These are phyloP conservation scores for Ceramica pisi DNA, from an alignment of 2,888 invertebrate genomes.

Conservation along the genomic window DNA sequence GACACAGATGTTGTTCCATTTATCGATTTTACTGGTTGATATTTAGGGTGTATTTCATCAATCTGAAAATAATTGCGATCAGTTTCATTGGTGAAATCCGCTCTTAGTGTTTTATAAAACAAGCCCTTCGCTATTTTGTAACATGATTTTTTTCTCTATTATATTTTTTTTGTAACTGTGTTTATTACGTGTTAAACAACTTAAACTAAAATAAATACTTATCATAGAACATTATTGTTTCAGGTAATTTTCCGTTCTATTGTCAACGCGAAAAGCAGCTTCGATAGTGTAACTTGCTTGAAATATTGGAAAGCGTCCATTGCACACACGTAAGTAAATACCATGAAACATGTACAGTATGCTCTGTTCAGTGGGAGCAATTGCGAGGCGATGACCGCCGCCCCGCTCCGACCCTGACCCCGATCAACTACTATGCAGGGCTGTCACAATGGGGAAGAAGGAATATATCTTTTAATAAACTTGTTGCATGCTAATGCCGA, in stretches of 20 bases:
- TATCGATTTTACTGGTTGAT: neutral
- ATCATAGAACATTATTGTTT: constrained; percentile 25
- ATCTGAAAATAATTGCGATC: no score
- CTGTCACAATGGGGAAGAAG: neutral
- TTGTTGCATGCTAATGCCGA: no score
- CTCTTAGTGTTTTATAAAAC: no score
- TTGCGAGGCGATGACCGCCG: constrained; percentile 48
- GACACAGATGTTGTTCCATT: neutral
- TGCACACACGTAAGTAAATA: constrained; percentile 35
- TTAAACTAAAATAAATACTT: neutral
- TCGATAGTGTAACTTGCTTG: neutral
- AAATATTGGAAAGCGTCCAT: constrained; percentile 17
- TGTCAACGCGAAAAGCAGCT: neutral
- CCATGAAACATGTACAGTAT: constrained; percentile 16
- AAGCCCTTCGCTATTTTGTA: no score
- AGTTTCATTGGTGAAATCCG: no score
- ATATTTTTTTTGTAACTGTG: neutral
- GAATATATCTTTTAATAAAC: no score
- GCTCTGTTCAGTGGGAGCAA: neutral
- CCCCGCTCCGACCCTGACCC: constrained; percentile 52
- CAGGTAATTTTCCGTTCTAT: constrained; percentile 41
- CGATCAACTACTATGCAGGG: constrained; percentile 39
- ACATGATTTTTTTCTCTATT: no score
- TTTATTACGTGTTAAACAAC: neutral
- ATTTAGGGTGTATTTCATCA: no score